Percentiles rank a stretch among this genome's conserved stretches.
Conservation (phyloP, 2,888 invertebrate species). For the Heliothis peltigera region DNA sequence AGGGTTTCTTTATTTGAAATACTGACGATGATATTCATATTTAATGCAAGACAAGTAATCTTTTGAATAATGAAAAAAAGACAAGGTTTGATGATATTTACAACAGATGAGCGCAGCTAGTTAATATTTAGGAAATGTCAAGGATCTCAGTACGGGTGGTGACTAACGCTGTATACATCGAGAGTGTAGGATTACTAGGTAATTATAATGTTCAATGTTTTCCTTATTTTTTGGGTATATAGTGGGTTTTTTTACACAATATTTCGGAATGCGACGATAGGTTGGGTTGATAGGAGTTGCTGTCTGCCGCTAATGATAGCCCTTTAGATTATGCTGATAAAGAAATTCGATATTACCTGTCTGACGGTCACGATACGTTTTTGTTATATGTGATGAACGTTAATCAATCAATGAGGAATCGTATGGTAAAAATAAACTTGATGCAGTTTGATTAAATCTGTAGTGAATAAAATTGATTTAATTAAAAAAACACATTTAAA, state of each 20-base stretch:
- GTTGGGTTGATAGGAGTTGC: neutral
- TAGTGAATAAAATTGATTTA: too few species aligned
- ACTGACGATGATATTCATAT: constrained; percentile 9
- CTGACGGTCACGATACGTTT: neutral
- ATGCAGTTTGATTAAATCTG: too few species aligned
- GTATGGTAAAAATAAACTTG: neutral
- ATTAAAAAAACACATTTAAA: too few species aligned
- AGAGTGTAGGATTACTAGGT: constrained; percentile 33
- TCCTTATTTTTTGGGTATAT: constrained; percentile 45
- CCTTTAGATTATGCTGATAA: neutral
- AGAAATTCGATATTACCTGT: neutral
- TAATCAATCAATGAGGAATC: neutral
- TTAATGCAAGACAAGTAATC: constrained; percentile 30
- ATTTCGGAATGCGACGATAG: constrained; percentile 10
- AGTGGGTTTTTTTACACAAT: constrained; percentile 35
- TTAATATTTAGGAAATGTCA: constrained; percentile 62
- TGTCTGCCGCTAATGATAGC: neutral
- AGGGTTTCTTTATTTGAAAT: constrained; percentile 17
- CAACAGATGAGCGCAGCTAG: constrained; percentile 50
- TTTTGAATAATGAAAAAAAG: constrained; percentile 21
- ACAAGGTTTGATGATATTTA: constrained; percentile 49
- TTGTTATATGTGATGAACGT: neutral
- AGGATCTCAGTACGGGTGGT: constrained; percentile 57
- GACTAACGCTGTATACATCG: constrained; percentile 54
- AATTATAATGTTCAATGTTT: constrained; percentile 21